A percentile compares a stretch with the other conserved stretches of the same genome.
Conservation (phyloP, 2,797 vertebrate species). For the Notoglanidium macrostoma region DNA sequence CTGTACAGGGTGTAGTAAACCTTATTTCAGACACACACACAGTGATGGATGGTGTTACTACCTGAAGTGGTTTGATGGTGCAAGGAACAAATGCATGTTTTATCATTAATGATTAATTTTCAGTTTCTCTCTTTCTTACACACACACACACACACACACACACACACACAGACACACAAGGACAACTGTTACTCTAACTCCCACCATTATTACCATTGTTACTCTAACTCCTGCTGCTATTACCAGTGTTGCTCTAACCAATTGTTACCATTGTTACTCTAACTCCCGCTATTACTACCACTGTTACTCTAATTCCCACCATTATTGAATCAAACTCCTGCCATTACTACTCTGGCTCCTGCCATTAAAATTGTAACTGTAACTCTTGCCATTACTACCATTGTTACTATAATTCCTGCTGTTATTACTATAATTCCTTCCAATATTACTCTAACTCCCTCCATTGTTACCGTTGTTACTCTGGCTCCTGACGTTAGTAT, state of each 20-base stretch:
- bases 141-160: not conserved
- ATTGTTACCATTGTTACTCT: no score
- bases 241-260: no score
- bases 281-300: no score
- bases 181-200: not conserved
- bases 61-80: constrained; percentile 52
- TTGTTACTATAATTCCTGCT: no score
- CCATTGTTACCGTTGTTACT: no score
- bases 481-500: no score
- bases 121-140: no score
- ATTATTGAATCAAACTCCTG: no score
- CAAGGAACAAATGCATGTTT: constrained; percentile 50
- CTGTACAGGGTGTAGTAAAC: not conserved
- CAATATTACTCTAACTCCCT: no score
- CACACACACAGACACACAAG: not conserved
- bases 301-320: not conserved
- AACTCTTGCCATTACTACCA: not conserved
- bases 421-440: not conserved
- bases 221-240: not conserved
- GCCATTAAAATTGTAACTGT: not conserved
- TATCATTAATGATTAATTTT: constrained; percentile 36
- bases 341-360: not conserved
- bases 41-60: not conserved
- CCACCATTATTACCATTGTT: not conserved
- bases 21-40: constrained; percentile 3